These are phyloP conservation scores for Thaumatotibia leucotreta DNA, from an alignment of 1,140 invertebrate genomes.

Conservation along the genomic window DNA sequence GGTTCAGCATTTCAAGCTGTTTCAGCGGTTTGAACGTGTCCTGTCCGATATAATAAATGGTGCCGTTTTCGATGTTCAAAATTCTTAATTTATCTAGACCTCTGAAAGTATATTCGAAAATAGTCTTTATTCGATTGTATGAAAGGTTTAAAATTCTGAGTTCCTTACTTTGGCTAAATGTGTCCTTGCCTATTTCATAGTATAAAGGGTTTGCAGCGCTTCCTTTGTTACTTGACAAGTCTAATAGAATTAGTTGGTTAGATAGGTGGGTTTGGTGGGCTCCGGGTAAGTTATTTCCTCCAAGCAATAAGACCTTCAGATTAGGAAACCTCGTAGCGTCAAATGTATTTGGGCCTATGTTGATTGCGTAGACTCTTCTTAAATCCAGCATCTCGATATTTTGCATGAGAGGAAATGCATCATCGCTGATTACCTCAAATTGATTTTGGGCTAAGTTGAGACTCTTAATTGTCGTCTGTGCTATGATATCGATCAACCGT, in stretches of 20 bases:
- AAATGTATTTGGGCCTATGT: conserved; percentile 52
- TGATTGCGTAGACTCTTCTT: conserved; percentile 54
- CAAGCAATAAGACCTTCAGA: conserved; percentile 66
- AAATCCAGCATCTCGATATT: conserved; percentile 73
- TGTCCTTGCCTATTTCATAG: conserved; percentile 62
- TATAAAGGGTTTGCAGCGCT: conserved; percentile 55
- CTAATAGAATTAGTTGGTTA: conserved; percentile 63
- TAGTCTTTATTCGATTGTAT: conserved; percentile 68
- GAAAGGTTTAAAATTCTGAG: conserved; percentile 64
- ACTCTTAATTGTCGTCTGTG: conserved; percentile 66
- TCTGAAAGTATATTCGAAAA: conserved; percentile 68
- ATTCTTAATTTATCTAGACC: conserved; percentile 66
- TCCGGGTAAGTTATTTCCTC: conserved; percentile 69
- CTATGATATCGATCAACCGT: conserved; percentile 65
- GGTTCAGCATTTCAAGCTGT: conserved; percentile 70
- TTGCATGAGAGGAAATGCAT: conserved; percentile 74
- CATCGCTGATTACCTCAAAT: conserved; percentile 69
- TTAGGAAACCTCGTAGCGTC: conserved; percentile 61
- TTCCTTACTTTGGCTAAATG: conserved; percentile 45
- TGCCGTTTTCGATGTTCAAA: conserved; percentile 73
- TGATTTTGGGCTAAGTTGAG: conserved; percentile 75
- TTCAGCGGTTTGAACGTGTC: conserved; percentile 61
- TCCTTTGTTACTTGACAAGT: conserved; percentile 71
- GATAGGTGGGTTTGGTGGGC: conserved; percentile 68
- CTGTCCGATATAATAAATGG: conserved; percentile 66